Evolutionary conservation across 2,797 vertebrate genomes (phyloP).

Genomic region (Gambusia yucatana): DNA sequence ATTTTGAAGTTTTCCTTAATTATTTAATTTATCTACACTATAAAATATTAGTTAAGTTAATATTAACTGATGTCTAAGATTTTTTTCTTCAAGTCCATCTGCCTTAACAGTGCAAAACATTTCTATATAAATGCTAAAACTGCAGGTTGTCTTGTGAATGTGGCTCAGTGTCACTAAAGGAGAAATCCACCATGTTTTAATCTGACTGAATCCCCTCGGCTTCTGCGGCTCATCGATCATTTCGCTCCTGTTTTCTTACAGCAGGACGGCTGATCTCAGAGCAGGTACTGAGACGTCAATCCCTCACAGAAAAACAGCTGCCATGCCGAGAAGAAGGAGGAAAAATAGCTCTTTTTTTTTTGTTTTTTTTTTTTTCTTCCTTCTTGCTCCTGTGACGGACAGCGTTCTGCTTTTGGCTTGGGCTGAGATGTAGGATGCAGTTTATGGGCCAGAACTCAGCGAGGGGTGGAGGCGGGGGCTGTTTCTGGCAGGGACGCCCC

Average conservation of each 20-base stretch:
- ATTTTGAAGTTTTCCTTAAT: not conserved
- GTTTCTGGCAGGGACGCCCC: conserved; percentile 74
- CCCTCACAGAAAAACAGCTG: conserved; percentile 89
- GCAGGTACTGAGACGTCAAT: conserved; percentile 86
- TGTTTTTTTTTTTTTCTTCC: conserved; percentile 62
- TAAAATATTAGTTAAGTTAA: not conserved
- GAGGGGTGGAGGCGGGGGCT: conserved; percentile 74
- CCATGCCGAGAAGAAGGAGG: conserved; percentile 85
- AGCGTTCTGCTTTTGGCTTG: conserved; percentile 85
- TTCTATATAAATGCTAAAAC: not conserved
- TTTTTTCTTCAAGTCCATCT: not conserved
- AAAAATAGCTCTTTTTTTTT: conserved; percentile 71
- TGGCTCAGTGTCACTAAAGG: not conserved
- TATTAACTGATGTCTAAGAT: not conserved
- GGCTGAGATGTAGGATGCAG: conserved; percentile 86
- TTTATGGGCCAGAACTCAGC: conserved; percentile 90
- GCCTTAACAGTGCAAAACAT: too few relatives aligned
- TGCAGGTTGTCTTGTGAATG: not conserved
- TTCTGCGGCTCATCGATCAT: conserved; percentile 9
- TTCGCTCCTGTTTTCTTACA: conserved; percentile 27
- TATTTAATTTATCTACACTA: not conserved
- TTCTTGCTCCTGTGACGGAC: conserved; percentile 81
- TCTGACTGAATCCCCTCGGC: not conserved
- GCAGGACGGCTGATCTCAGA: conserved; percentile 74
- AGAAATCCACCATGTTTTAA: not conserved